Conservation (phyloP, 2,113 vertebrate species). For the Miniopterus natalensis region DNA sequence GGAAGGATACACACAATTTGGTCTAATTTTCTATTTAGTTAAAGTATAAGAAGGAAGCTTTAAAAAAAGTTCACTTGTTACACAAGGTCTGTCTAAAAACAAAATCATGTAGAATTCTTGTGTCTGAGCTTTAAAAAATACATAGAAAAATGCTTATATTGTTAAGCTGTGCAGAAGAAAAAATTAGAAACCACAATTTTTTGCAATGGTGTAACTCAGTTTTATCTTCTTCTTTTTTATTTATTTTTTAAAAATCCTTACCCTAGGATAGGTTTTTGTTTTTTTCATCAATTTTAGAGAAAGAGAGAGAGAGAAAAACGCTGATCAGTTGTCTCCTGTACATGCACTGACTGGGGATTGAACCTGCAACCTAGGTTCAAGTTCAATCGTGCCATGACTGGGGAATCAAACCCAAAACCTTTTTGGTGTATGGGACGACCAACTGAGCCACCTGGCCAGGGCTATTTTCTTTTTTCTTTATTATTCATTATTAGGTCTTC, state of each 20-base stretch:
- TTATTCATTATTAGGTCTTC: background rate
- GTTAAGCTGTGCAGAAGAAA: background rate
- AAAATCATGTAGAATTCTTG: background rate
- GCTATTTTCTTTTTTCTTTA: constrained; percentile 2
- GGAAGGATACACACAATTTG: background rate
- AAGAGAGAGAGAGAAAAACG: background rate
- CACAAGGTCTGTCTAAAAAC: background rate
- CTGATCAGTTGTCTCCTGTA: background rate
- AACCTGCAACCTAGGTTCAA: too few species aligned
- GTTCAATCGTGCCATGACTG: too few species aligned
- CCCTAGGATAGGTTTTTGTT: background rate
- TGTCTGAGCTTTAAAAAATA: constrained; percentile 18
- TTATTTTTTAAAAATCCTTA: background rate
- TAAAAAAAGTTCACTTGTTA: background rate
- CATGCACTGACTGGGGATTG: too few species aligned
- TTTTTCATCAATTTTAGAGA: too few species aligned
- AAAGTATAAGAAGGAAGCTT: background rate
- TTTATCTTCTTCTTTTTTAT: background rate
- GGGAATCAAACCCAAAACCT: background rate
- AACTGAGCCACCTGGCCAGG: background rate
- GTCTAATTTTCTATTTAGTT: background rate
- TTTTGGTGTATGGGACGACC: background rate
- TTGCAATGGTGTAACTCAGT: background rate
- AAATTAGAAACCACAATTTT: background rate
- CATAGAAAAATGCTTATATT: background rate